Percentiles rank a stretch among this genome's conserved stretches.
Evolutionary conservation across 2,797 vertebrate genomes (phyloP).

Genomic region (Sciurus carolinensis): DNA sequence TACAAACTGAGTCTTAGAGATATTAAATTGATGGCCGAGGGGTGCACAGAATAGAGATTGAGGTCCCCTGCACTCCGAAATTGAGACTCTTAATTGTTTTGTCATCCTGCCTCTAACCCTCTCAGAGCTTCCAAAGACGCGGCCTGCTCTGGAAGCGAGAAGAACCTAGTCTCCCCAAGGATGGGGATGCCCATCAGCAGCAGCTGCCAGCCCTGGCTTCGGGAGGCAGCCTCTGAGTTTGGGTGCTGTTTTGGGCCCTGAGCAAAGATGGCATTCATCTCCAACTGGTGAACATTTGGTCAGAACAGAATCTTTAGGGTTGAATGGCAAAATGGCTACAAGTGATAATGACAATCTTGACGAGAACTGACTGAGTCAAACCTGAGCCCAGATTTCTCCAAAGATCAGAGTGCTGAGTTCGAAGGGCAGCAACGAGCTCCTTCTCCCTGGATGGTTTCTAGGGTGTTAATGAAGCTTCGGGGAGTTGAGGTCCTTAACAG

Average conservation of each 20-base stretch:
- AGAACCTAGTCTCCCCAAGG: not conserved
- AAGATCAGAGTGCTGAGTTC: not conserved
- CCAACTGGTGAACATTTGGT: not conserved
- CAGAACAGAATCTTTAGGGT: not conserved
- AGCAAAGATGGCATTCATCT: not conserved
- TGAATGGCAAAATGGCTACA: not conserved
- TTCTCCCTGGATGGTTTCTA: not conserved
- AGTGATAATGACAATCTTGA: not conserved
- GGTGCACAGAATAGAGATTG: not conserved
- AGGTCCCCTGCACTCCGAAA: not conserved
- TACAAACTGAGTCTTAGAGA: not conserved
- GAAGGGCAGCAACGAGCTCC: not conserved
- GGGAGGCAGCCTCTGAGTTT: not conserved
- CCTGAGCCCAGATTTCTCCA: not conserved
- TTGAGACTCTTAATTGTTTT: too few relatives aligned
- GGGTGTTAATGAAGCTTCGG: not conserved
- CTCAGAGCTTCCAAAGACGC: not conserved
- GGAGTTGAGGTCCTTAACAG: not conserved
- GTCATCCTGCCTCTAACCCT: not conserved
- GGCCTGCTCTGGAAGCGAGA: not conserved
- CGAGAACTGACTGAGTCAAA: not conserved
- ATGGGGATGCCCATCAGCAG: not conserved
- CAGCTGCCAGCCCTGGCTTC: not conserved
- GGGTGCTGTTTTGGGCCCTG: not conserved
- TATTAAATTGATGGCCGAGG: not conserved